Conservation (phyloP, 2,113 vertebrate species). For the Mesembrinibis cayennensis region DNA sequence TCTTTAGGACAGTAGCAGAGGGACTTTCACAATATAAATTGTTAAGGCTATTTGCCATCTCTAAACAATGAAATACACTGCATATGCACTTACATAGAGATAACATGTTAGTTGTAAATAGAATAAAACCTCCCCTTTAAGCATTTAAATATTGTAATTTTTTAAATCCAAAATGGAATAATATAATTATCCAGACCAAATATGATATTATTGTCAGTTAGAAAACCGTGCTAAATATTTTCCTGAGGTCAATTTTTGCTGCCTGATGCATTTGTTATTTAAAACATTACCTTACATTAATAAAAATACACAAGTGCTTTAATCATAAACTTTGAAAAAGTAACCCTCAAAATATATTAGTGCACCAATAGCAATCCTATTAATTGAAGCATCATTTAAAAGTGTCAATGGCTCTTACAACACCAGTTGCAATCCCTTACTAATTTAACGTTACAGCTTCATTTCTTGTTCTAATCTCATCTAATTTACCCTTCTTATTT, state of each 20-base stretch:
- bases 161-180: not conserved
- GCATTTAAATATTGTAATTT: not conserved
- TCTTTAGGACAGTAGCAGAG: not conserved
- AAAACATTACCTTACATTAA: not conserved
- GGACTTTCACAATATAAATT: not conserved
- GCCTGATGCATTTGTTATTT: not conserved
- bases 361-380: conserved; percentile 22
- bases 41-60: not conserved
- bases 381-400: conserved; percentile 63
- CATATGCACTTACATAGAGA: not conserved
- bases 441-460: conserved; percentile 72
- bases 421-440: conserved; percentile 40
- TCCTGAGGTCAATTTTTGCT: not conserved
- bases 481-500: conserved; percentile 76
- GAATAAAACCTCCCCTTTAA: not conserved
- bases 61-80: conserved; percentile 2
- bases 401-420: conserved; percentile 37
- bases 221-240: not conserved
- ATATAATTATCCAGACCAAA: not conserved
- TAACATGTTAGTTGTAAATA: not conserved
- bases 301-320: conserved; percentile 26
- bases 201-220: not conserved
- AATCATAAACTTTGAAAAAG: conserved; percentile 21
- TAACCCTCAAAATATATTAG: conserved; percentile 28
- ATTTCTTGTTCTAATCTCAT: conserved; percentile 76